Conservation (phyloP, 2,888 invertebrate species). For the Eristalis arbustorum region DNA sequence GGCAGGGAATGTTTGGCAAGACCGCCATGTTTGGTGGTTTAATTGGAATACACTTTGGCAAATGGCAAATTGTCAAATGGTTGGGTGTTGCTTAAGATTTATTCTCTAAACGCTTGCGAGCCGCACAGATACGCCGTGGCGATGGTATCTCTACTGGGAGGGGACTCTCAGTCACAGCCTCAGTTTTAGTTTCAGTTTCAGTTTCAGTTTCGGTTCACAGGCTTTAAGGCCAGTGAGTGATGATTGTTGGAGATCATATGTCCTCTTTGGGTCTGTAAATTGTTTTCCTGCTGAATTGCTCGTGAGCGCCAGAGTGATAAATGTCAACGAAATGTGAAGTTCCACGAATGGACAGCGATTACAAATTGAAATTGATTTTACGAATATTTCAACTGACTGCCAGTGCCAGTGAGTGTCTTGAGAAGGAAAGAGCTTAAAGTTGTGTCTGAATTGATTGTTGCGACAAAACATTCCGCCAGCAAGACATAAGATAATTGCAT, state of each 20-base stretch:
- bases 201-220: not conserved
- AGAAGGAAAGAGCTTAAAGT: too few species aligned
- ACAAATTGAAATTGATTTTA: not conserved
- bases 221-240: not conserved
- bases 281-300: not conserved
- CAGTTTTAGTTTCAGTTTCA: too few species aligned
- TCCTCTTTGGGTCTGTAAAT: not conserved
- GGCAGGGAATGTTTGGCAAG: slow-evolving; percentile 45
- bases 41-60: slow-evolving; percentile 58
- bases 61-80: slow-evolving; percentile 55
- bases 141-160: not conserved
- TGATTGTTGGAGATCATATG: not conserved
- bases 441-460: too few species aligned
- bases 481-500: too few species aligned
- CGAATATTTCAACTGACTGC: not conserved
- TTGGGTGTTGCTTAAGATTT: slow-evolving; percentile 56
- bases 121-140: not conserved
- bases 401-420: too few species aligned
- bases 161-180: not conserved
- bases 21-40: slow-evolving; percentile 54
- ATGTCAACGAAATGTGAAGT: not conserved
- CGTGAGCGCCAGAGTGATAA: not conserved
- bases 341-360: not conserved
- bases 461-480: too few species aligned
- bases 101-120: slow-evolving; percentile 21